Evolutionary conservation across 2,797 vertebrate genomes (phyloP), one percentile per base, ranked within the genome.

Genomic region (Xiphophorus birchmanni): DNA sequence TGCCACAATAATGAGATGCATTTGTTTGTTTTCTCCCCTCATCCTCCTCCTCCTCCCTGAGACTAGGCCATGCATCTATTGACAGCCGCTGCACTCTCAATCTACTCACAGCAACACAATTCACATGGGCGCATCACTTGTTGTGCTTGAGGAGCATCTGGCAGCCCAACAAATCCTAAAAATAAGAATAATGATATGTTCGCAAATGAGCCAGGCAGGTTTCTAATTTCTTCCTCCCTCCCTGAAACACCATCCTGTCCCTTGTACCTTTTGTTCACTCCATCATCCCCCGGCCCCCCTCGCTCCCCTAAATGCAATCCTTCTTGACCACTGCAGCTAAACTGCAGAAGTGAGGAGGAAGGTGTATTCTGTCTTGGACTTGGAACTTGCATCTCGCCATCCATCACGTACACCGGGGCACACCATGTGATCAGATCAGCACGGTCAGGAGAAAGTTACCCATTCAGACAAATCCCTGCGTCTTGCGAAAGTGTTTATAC

Each of bases 1-100:
- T 76, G 76, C 83, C 79, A 88, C 92, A 93, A 92, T 95, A 96
- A 96, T 96, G 94, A 95, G 94, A 96, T 96, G 94, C 94, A 95
- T 96, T 95, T 95, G 93, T 95, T 96, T 95, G 90, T 93, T 80
- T 81, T 56, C 78, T 79, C 82, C 79, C 80, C 84, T 26, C 45
- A 84, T 65, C 84, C 85, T 82, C 88, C 86, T 82, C 74, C 84
- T 74, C 85, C 86, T 83, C 89, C 89, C 83, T 56, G 89, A 90
- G 93, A 92, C 94, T 92, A 90, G 89, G 88, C 91, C 91, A 90
- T 93, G 93, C 92, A 90, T 94, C 93, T 92, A 92, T 94, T 92
- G 93, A 94, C 93, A 95, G 88, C 88, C 81, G 80, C 86, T 90
- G 88, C 88, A 89, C 93, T 92, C 92, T 94, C 93, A 90, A 93